These are phyloP conservation scores for Phlogophora meticulosa DNA, from an alignment of 2,888 invertebrate genomes.

Conservation along the genomic window DNA sequence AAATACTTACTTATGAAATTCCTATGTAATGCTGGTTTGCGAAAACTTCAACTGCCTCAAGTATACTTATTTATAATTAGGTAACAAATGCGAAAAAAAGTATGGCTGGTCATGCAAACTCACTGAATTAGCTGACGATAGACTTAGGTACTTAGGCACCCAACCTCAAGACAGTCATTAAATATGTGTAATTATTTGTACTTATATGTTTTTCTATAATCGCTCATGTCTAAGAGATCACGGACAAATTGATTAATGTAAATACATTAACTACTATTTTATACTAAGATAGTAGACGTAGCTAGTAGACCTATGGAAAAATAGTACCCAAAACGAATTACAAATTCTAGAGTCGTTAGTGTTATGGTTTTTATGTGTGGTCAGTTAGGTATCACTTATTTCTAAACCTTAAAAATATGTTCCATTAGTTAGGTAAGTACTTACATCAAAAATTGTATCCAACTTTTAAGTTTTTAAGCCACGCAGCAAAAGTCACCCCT, in stretches of 20 bases:
- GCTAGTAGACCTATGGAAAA: no score
- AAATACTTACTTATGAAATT: conserved; percentile 19
- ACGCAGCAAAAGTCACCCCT: no score
- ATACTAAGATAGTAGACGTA: no score
- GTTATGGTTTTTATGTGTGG: no score
- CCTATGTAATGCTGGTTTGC: conserved; percentile 18
- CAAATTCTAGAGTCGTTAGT: no score
- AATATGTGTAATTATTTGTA: conserved; percentile 33
- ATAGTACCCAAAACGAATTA: no score
- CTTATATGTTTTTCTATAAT: conserved; percentile 24
- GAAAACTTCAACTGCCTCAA: conserved; percentile 20
- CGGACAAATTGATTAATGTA: conserved; percentile 39
- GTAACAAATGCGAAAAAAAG: conserved; percentile 5
- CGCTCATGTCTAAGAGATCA: conserved; percentile 29
- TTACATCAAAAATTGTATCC: no score
- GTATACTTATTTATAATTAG: conserved; percentile 8
- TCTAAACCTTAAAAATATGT: no score
- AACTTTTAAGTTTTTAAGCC: no score
- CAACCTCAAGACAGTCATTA: conserved; percentile 44
- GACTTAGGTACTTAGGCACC: neutral
- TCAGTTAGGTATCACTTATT: no score
- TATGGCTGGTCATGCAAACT: neutral
- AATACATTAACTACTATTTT: conserved; percentile 1
- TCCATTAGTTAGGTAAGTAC: no score
- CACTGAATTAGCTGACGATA: conserved; percentile 9